Conservation (phyloP, 1,140 invertebrate species). For the Trypoxylus dichotomus region DNA sequence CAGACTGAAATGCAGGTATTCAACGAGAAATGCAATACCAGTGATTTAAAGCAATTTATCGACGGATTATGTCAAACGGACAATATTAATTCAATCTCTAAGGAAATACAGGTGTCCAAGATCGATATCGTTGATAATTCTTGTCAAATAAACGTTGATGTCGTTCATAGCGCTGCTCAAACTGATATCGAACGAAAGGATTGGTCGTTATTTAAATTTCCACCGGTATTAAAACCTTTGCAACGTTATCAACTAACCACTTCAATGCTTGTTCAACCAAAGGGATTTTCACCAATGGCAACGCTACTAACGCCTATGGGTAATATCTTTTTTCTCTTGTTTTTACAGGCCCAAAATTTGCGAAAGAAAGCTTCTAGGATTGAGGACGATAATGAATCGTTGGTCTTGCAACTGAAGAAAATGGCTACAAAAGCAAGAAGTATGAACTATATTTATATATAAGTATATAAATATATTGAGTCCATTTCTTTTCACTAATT, state of each 20-base stretch:
- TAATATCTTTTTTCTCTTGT: slow-evolving; percentile 46
- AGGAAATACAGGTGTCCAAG: not conserved
- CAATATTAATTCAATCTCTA: not conserved
- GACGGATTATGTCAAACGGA: not conserved
- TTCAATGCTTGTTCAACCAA: not conserved
- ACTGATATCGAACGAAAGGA: not conserved
- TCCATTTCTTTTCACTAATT: slow-evolving; percentile 11
- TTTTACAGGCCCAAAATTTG: slow-evolving; percentile 75
- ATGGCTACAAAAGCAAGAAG: slow-evolving; percentile 83
- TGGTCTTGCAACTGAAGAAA: slow-evolving; percentile 91
- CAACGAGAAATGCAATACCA: not conserved
- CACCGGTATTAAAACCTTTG: not conserved
- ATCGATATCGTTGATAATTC: slow-evolving; percentile 23
- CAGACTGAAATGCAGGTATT: slow-evolving; percentile 2
- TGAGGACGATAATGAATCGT: slow-evolving; percentile 92
- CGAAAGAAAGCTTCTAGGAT: slow-evolving; percentile 83
- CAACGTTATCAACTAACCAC: slow-evolving; percentile 27
- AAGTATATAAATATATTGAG: slow-evolving; percentile 28
- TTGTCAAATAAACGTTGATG: slow-evolving; percentile 27
- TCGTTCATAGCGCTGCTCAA: slow-evolving; percentile 9
- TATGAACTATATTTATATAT: slow-evolving; percentile 54
- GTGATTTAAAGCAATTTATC: not conserved
- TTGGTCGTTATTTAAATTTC: not conserved
- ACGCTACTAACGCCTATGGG: slow-evolving; percentile 45
- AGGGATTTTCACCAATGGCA: slow-evolving; percentile 48